A percentile compares a stretch with the other conserved stretches of the same genome.
Evolutionary conservation across 2,113 vertebrate species (phyloP).

Genomic region (Leptobrachium ailaonicum): DNA sequence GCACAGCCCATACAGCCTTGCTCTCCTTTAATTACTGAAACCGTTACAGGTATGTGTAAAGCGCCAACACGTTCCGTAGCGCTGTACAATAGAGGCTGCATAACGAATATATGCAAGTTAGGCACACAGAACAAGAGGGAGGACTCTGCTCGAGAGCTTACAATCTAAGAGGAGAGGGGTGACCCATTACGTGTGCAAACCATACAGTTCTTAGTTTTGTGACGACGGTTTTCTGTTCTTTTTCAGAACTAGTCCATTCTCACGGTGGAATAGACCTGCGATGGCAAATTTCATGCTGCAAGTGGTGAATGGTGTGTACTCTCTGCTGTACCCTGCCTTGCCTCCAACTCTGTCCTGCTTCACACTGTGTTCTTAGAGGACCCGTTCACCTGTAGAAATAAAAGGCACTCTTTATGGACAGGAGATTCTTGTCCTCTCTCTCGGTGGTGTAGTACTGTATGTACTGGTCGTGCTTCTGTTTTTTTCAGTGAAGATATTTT

Average conservation of each 20-base stretch:
- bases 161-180: too few relatives aligned
- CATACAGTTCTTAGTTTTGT: too few relatives aligned
- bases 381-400: constrained; percentile 26
- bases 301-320: constrained; percentile 31
- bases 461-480: constrained; percentile 7
- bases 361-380: constrained; percentile 39
- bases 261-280: not conserved
- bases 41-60: too few relatives aligned
- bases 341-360: constrained; percentile 15
- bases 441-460: constrained; percentile 38
- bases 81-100: too few relatives aligned
- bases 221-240: not conserved
- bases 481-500: constrained; percentile 37
- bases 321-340: constrained; percentile 10
- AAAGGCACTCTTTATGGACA: constrained; percentile 10
- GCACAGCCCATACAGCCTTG: too few relatives aligned
- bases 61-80: too few relatives aligned
- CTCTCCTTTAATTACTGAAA: too few relatives aligned
- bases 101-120: too few relatives aligned
- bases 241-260: not conserved
- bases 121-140: too few relatives aligned
- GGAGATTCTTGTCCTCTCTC: constrained; percentile 7
- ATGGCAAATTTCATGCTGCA: constrained; percentile 20
- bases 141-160: too few relatives aligned
- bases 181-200: too few relatives aligned